Evolutionary conservation across 1,140 invertebrate genomes (phyloP).

Genomic region (Philopotamus ludificatus): DNA sequence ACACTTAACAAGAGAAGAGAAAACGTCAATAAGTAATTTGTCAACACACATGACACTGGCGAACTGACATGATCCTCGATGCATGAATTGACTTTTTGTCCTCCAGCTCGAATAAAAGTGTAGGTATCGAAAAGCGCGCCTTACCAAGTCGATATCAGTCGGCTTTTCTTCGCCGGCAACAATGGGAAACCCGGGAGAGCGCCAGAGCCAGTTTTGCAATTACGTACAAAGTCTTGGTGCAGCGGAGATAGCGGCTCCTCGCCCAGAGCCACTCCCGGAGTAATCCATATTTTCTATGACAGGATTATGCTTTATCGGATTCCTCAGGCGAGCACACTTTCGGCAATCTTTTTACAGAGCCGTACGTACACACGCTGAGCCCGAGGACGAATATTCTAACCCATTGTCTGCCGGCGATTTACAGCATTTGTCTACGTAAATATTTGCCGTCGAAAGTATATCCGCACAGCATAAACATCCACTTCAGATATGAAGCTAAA

Average conservation of each 20-base stretch:
- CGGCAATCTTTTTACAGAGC: conserved; percentile 7
- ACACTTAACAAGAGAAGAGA: too few species aligned
- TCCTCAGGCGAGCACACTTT: conserved; percentile 37
- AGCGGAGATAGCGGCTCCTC: conserved; percentile 30
- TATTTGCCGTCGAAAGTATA: too few species aligned
- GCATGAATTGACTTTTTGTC: conserved; percentile 6
- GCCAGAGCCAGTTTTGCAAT: conserved; percentile 20
- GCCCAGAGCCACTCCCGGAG: not conserved
- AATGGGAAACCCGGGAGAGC: not conserved
- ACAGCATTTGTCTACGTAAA: too few species aligned
- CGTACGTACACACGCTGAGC: not conserved
- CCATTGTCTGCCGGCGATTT: not conserved
- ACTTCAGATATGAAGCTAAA: too few species aligned
- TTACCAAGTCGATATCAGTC: not conserved
- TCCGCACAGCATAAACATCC: too few species aligned
- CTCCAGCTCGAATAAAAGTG: not conserved
- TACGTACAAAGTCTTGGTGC: conserved; percentile 34
- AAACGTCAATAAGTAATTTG: too few species aligned
- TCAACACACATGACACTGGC: too few species aligned
- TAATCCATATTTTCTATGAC: conserved; percentile 42
- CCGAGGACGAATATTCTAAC: not conserved
- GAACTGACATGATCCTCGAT: too few species aligned
- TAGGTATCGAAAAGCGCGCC: not conserved
- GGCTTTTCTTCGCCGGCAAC: not conserved
- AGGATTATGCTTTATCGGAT: conserved; percentile 41